These are phyloP conservation scores for Puffinus mauretanicus DNA, from an alignment of 2,113 vertebrate species.

Conservation along the genomic window DNA sequence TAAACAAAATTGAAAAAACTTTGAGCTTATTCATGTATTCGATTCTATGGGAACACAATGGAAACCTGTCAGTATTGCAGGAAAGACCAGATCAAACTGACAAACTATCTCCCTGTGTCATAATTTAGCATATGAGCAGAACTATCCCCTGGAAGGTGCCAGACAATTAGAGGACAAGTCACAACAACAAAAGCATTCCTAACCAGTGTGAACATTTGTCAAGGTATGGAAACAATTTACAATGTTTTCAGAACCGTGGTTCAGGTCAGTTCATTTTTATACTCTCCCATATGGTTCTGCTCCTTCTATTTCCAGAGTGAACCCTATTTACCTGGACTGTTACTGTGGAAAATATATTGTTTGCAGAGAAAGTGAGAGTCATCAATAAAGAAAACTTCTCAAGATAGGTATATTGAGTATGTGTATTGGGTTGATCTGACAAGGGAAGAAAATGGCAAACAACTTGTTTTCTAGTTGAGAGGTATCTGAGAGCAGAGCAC, in stretches of 20 bases:
- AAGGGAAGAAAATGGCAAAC: slow-evolving; percentile 48
- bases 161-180: slow-evolving; percentile 26
- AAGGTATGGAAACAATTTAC: slow-evolving; percentile 63
- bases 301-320: slow-evolving; percentile 55
- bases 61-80: not conserved
- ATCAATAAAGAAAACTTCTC: slow-evolving; percentile 65
- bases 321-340: slow-evolving; percentile 50
- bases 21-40: not conserved
- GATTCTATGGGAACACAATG: not conserved
- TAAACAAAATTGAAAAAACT: not conserved
- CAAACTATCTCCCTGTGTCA: not conserved
- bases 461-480: slow-evolving; percentile 44
- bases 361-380: slow-evolving; percentile 50
- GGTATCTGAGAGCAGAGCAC: slow-evolving; percentile 7
- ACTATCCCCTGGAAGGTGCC: not conserved
- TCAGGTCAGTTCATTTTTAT: slow-evolving; percentile 64
- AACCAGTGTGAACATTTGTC: slow-evolving; percentile 15
- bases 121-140: not conserved
- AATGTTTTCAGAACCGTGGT: slow-evolving; percentile 45
- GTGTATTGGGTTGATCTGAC: slow-evolving; percentile 42
- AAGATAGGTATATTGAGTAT: slow-evolving; percentile 39
- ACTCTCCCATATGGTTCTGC: slow-evolving; percentile 36
- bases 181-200: slow-evolving; percentile 8
- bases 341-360: slow-evolving; percentile 54
- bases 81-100: not conserved